Conservation (phyloP, 2,888 invertebrate genomes). For the Hypena proboscidalis region DNA sequence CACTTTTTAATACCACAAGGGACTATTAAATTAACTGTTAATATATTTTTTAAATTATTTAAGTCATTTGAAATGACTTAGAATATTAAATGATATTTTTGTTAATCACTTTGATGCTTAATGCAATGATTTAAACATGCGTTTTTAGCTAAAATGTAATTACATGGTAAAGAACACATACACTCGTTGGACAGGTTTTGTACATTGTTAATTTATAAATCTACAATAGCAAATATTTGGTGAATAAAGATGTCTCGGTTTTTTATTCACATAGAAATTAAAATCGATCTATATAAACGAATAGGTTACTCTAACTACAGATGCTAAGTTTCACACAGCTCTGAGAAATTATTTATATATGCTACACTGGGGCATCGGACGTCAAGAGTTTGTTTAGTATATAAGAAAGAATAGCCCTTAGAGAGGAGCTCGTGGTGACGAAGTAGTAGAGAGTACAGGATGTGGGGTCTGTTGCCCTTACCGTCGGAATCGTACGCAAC, state of each 20-base stretch:
- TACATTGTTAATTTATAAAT: slow-evolving; percentile 47
- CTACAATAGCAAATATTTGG: slow-evolving; percentile 42
- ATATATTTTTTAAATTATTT: no score
- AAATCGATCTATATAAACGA: slow-evolving; percentile 26
- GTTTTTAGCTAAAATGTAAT: slow-evolving; percentile 23
- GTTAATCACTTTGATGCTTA: background rate
- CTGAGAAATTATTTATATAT: slow-evolving; percentile 37
- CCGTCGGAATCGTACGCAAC: slow-evolving; percentile 91
- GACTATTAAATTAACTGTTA: slow-evolving; percentile 1
- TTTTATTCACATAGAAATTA: slow-evolving; percentile 63
- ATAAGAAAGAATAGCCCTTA: slow-evolving; percentile 27
- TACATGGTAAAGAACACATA: slow-evolving; percentile 67
- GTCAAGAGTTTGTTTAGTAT: slow-evolving; percentile 24
- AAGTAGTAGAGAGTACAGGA: slow-evolving; percentile 68
- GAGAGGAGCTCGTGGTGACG: slow-evolving; percentile 65
- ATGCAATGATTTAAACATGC: slow-evolving; percentile 24
- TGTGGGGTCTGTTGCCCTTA: slow-evolving; percentile 83
- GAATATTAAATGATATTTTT: background rate
- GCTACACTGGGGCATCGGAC: slow-evolving; percentile 39
- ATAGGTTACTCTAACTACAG: slow-evolving; percentile 49
- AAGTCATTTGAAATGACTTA: background rate
- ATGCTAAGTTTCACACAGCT: slow-evolving; percentile 46
- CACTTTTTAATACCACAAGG: background rate
- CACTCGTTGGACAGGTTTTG: slow-evolving; percentile 57
- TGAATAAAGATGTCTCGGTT: slow-evolving; percentile 69